Conservation (phyloP, 2,113 vertebrate species). For the Phocoena phocoena region DNA sequence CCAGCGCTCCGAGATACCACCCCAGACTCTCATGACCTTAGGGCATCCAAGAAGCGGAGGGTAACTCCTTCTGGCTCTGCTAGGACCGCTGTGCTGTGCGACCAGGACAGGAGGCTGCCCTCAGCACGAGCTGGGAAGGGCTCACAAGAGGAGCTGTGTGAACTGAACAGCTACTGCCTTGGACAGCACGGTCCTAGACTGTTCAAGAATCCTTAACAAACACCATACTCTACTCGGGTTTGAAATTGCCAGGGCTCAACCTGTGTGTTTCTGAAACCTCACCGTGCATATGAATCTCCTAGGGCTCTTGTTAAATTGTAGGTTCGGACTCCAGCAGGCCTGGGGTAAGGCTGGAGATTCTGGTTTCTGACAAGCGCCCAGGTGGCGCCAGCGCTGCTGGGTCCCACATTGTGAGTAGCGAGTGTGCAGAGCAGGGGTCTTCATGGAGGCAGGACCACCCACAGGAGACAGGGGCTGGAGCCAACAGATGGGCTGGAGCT, state of each 20-base stretch:
- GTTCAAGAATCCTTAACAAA: not conserved
- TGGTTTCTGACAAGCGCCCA: not conserved
- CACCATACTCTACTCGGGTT: not conserved
- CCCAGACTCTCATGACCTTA: not conserved
- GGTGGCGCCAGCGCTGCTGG: accelerated
- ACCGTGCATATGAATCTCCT: not conserved
- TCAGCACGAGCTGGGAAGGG: not conserved
- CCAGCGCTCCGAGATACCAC: not conserved
- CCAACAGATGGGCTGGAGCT: not conserved
- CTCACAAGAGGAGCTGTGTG: not conserved
- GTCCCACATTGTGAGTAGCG: not conserved
- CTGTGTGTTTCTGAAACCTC: not conserved
- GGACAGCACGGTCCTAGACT: not conserved
- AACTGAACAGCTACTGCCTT: accelerated
- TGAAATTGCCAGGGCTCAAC: not conserved
- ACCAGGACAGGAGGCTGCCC: no score
- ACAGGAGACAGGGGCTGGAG: not conserved
- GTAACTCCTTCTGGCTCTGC: not conserved
- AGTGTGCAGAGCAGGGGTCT: not conserved
- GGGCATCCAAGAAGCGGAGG: not conserved
- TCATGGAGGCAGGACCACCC: not conserved
- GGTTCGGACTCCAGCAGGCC: not conserved
- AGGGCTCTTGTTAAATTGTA: not conserved
- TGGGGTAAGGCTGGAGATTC: not conserved
- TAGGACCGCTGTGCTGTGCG: not conserved